These are phyloP conservation scores for Zhengitettix transpicula DNA, from an alignment of 2,888 invertebrate genomes.

Conservation along the genomic window DNA sequence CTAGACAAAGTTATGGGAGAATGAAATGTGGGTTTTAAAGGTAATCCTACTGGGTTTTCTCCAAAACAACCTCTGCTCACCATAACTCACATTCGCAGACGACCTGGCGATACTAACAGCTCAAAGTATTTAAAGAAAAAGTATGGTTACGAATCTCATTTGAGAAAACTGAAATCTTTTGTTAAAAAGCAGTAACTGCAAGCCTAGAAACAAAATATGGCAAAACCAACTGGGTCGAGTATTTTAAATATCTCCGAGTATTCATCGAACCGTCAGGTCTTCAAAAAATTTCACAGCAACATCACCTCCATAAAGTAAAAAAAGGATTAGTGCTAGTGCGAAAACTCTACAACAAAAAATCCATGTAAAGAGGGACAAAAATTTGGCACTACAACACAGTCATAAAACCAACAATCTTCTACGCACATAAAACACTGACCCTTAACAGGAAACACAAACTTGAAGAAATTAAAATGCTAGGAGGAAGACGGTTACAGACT, in stretches of 20 bases:
- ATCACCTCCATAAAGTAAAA: not conserved
- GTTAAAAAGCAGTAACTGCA: not conserved
- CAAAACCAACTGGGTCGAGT: too few species aligned
- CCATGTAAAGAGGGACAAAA: not conserved
- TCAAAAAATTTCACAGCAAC: not conserved
- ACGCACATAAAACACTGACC: not conserved
- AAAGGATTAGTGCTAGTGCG: not conserved
- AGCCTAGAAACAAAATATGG: not conserved
- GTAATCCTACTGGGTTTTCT: too few species aligned
- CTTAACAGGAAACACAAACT: not conserved
- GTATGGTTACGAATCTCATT: conserved; percentile 2
- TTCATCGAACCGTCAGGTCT: too few species aligned
- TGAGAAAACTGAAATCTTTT: conserved; percentile 2
- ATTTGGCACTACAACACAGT: conserved; percentile 3
- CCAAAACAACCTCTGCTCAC: too few species aligned
- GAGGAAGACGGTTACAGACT: too few species aligned
- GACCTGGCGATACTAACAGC: too few species aligned
- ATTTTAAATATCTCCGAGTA: too few species aligned
- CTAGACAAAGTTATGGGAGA: too few species aligned
- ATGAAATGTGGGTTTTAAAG: too few species aligned
- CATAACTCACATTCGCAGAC: too few species aligned
- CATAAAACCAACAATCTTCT: conserved; percentile 1
- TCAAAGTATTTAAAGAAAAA: too few species aligned
- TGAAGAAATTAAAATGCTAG: not conserved
- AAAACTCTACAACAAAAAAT: conserved; percentile 2